phyloP scores from a whole-genome alignment of 2,113 vertebrate species.

The Sula dactylatra region DNA sequence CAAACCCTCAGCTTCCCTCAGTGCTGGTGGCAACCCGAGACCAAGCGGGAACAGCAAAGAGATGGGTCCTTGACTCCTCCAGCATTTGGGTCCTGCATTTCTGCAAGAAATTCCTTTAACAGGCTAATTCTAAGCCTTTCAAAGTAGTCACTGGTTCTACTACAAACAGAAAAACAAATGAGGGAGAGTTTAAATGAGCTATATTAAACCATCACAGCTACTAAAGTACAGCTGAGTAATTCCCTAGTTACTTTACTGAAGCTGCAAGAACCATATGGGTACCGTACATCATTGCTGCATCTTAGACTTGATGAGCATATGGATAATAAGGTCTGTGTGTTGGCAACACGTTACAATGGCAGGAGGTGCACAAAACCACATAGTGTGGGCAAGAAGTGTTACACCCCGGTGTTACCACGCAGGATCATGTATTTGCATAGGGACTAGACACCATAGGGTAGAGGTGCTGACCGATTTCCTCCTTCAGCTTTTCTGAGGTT shows the following conservation, averaged over 20 bases:
- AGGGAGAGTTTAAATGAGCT: background rate
- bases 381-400: background rate
- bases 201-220: background rate
- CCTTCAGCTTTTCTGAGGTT: background rate
- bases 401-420: background rate
- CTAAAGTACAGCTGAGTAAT: background rate
- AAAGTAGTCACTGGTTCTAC: background rate
- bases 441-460: background rate
- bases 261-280: background rate
- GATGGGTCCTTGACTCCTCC: background rate
- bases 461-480: background rate
- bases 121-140: background rate
- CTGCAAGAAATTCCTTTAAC: background rate
- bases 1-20: background rate
- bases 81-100: background rate
- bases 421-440: background rate
- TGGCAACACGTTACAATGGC: background rate
- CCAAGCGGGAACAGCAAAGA: background rate
- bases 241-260: fast-evolving
- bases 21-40: background rate
- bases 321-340: background rate
- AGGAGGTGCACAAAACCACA: background rate
- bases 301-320: background rate
- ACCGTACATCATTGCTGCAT: background rate
- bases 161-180: background rate